phyloP scores from a whole-genome alignment of 1,140 invertebrate species.

The Berghia stephanieae region DNA sequence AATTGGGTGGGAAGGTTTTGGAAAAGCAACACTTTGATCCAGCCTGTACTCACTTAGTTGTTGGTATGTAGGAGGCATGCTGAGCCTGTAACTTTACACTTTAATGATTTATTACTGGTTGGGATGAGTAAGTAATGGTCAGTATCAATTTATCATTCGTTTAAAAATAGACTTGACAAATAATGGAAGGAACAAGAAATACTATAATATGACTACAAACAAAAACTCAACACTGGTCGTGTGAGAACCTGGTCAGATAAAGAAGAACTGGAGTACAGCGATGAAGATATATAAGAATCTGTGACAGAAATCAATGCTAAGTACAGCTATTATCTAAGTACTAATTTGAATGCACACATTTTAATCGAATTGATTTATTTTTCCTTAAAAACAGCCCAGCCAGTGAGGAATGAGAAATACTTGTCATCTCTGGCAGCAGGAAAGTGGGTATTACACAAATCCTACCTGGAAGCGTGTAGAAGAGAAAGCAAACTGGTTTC shows the following conservation, averaged over 20 bases:
- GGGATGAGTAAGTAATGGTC: not conserved
- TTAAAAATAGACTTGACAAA: too few species aligned
- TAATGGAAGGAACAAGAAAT: too few species aligned
- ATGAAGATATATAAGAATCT: too few species aligned
- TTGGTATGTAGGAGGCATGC: constrained; percentile 63
- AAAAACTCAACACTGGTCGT: too few species aligned
- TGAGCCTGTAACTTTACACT: not conserved
- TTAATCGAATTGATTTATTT: constrained; percentile 1
- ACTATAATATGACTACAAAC: too few species aligned
- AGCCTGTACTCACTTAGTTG: constrained; percentile 80
- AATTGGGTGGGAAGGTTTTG: constrained; percentile 76
- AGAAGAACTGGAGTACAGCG: too few species aligned
- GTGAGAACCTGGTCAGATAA: too few species aligned
- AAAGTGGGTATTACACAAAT: constrained; percentile 84
- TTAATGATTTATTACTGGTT: not conserved
- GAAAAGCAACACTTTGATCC: constrained; percentile 74
- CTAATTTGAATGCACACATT: not conserved
- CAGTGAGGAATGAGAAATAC: constrained; percentile 85
- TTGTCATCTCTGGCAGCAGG: constrained; percentile 84
- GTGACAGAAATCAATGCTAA: too few species aligned
- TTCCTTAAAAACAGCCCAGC: constrained; percentile 64
- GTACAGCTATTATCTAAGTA: too few species aligned
- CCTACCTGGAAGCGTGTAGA: constrained; percentile 78
- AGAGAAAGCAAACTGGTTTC: constrained; percentile 75
- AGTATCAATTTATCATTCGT: too few species aligned